Evolutionary conservation across 2,888 invertebrate species (phyloP).

Genomic region (Apodemia hepburni): DNA sequence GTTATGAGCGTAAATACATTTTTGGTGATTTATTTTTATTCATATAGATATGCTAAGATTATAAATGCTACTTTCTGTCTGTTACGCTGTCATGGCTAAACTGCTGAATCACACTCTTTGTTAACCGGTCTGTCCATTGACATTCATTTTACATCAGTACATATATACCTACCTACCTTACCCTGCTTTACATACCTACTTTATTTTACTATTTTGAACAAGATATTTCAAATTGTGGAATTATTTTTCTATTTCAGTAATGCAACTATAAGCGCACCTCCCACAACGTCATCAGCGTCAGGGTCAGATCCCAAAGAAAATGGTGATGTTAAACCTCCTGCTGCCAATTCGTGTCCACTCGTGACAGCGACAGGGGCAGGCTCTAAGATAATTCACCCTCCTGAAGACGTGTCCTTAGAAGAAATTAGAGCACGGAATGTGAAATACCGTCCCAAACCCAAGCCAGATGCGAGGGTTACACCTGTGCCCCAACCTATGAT

Average conservation of each 20-base stretch:
- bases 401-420: constrained; percentile 94
- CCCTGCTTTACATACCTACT: too few species aligned
- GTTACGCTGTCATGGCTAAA: too few species aligned
- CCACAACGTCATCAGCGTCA: constrained; percentile 72
- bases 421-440: constrained; percentile 87
- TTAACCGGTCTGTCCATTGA: too few species aligned
- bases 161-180: too few species aligned
- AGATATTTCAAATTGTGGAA: too few species aligned
- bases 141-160: too few species aligned
- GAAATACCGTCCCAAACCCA: constrained; percentile 81
- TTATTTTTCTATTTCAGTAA: constrained; percentile 59
- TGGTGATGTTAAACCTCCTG: constrained; percentile 63
- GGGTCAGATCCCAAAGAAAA: constrained; percentile 57
- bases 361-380: constrained; percentile 91
- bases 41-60: too few species aligned
- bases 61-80: too few species aligned
- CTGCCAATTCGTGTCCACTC: constrained; percentile 67
- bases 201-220: too few species aligned
- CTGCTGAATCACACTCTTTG: too few species aligned
- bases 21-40: too few species aligned
- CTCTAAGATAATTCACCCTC: constrained; percentile 95
- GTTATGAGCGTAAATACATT: too few species aligned
- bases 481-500: constrained; percentile 39
- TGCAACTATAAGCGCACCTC: constrained; percentile 89
- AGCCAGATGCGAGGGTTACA: constrained; percentile 46